Evolutionary conservation across 2,888 invertebrate genomes (phyloP).

Genomic region (Congeria kusceri): DNA sequence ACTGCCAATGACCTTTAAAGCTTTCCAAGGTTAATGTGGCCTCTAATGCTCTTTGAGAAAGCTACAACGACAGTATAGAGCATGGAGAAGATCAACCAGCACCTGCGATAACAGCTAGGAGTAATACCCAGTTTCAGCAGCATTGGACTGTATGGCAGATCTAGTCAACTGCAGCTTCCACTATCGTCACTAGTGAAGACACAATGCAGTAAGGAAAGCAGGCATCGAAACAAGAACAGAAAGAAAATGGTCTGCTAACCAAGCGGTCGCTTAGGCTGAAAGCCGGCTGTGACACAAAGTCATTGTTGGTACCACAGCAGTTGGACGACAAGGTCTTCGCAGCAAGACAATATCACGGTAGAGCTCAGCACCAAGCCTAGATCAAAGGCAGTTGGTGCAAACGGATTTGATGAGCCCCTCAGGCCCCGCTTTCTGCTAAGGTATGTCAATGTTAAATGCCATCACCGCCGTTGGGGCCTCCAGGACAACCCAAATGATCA

Average conservation of each 20-base stretch:
- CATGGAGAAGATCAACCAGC: slow-evolving; percentile 31
- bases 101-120: slow-evolving; percentile 29
- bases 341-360: no score
- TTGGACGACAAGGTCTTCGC: background rate
- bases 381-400: no score
- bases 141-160: slow-evolving; percentile 23
- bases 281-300: background rate
- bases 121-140: slow-evolving; percentile 30
- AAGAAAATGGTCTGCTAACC: slow-evolving; percentile 3
- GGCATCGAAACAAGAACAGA: background rate
- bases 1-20: slow-evolving; percentile 8
- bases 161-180: slow-evolving; percentile 24
- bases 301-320: background rate
- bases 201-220: background rate
- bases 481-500: no score
- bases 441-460: no score
- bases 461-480: no score
- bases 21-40: slow-evolving; percentile 25
- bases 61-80: slow-evolving; percentile 19
- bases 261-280: background rate
- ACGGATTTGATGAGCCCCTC: no score
- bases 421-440: no score
- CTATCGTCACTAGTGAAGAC: slow-evolving; percentile 35
- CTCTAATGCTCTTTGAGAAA: slow-evolving; percentile 30
- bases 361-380: background rate